Evolutionary conservation across 2,113 vertebrate genomes (phyloP), one percentile per base, ranked within the genome.

Genomic region (Scolopax mira): DNA sequence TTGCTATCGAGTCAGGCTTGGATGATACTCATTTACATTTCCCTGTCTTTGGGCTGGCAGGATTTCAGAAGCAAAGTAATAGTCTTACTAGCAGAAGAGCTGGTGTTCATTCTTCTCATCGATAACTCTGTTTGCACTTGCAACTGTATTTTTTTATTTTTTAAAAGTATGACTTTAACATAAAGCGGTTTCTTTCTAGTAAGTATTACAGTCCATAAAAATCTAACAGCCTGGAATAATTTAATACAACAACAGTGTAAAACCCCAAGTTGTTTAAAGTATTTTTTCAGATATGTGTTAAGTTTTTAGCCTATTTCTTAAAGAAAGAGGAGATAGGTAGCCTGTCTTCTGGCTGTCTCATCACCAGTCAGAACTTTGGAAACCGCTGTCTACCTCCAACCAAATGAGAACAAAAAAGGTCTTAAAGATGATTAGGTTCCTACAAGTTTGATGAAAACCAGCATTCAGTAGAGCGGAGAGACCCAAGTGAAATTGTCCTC

Each of bases 1-100:
- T 67, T 89, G 90, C 88, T 84, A 94, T 89, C 69, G 88, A 37
- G 8, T 92, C 90, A 93, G 91, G 70, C 96, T 96, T 91, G 65
- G 96, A 96, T 90, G 54, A 81, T 84, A 73, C 30, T 93, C 80
- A 86, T 93, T 88, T 91, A 75, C 48, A 87, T 91, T 85, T 92
- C 73, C n/a, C 41, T 79, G 46, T 54, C 90, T 96, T 91, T 81
- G 73, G 85, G 72, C 80, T 94, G 95, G 94, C 88, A 95, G 66
- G 52, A 62, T 96, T 95, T 94, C 93, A 94, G 89, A 86, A 92
- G 71, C 88, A 84, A 85, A 90, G 14, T 88, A 92, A 81, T 65
- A 61, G 52, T 77, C 80, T 86, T 92, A 95, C 85, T 94, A 94
- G 83, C 41, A 81, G 58, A 86, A 86, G 64, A 83, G 39, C 72